Percentiles rank a stretch among this genome's conserved stretches.
Evolutionary conservation across 1,140 invertebrate species (phyloP).

Genomic region (Anthonomus grandis): DNA sequence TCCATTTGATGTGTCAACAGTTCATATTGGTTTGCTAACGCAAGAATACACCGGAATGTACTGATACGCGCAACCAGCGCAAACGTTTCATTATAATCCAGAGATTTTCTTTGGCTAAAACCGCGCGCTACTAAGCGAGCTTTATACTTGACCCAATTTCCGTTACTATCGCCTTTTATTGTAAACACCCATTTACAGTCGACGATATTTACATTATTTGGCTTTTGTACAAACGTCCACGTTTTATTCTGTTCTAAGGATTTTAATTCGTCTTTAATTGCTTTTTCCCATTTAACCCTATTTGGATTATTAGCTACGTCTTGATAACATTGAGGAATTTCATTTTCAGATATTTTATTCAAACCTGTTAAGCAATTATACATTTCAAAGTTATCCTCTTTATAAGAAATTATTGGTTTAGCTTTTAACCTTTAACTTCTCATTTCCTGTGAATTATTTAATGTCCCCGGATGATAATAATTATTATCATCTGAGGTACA

Average conservation of each 20-base stretch:
- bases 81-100: slow-evolving; percentile 44
- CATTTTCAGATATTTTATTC: no score
- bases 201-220: slow-evolving; percentile 46
- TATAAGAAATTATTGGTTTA: no score
- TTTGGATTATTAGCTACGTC: slow-evolving; percentile 41
- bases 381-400: no score
- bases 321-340: no score
- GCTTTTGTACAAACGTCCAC: slow-evolving; percentile 46
- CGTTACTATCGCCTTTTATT: slow-evolving; percentile 42
- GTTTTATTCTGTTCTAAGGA: slow-evolving; percentile 45
- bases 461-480: no score
- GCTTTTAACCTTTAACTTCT: no score
- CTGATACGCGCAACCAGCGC: slow-evolving; percentile 30
- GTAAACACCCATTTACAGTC: slow-evolving; percentile 46
- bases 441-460: no score
- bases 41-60: slow-evolving; percentile 44
- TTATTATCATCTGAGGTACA: no score
- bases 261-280: slow-evolving; percentile 46
- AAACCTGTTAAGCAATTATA: no score
- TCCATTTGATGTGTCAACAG: slow-evolving; percentile 48
- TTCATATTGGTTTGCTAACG: slow-evolving; percentile 48
- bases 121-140: slow-evolving; percentile 48
- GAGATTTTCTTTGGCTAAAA: slow-evolving; percentile 42
- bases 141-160: slow-evolving; percentile 45
- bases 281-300: slow-evolving; percentile 41